These are phyloP conservation scores for Varanus komodoensis DNA, from an alignment of 2,113 vertebrate genomes.

Conservation along the genomic window DNA sequence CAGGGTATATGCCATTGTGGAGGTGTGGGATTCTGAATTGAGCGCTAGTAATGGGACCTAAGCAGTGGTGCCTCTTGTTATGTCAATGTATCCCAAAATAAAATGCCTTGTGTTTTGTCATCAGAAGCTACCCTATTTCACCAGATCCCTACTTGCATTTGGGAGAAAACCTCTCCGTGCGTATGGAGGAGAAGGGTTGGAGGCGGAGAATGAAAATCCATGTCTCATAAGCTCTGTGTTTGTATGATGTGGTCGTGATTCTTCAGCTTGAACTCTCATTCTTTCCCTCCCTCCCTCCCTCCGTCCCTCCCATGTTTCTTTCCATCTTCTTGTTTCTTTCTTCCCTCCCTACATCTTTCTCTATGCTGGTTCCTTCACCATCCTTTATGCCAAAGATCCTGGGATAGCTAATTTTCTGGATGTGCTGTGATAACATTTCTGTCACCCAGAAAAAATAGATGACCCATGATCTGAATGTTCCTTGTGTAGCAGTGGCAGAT, in stretches of 20 bases:
- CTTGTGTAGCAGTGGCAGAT: background rate
- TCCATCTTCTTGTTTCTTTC: background rate
- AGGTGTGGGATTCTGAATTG: constrained; percentile 34
- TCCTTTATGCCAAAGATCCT: constrained; percentile 7
- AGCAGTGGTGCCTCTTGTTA: constrained; percentile 52
- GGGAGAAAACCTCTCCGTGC: constrained; percentile 51
- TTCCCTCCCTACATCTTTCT: constrained; percentile 40
- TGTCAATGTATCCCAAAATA: constrained; percentile 59
- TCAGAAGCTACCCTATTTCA: constrained; percentile 58
- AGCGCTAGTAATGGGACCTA: constrained; percentile 54
- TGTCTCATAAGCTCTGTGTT: constrained; percentile 58
- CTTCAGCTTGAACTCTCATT: constrained; percentile 58
- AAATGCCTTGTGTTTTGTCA: constrained; percentile 55
- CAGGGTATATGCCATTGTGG: constrained; percentile 58
- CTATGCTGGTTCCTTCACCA: background rate
- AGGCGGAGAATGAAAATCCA: constrained; percentile 59
- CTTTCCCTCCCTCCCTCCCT: constrained; percentile 25
- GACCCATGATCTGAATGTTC: background rate
- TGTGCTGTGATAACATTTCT: background rate
- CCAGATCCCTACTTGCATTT: constrained; percentile 63
- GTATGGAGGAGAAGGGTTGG: constrained; percentile 62
- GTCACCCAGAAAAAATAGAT: background rate
- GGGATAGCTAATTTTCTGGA: background rate
- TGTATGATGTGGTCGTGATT: constrained; percentile 74
- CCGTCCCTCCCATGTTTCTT: background rate